Base-by-base conservation (phyloP, 2,888 invertebrate genomes). In the Thecophora atra region DNA sequence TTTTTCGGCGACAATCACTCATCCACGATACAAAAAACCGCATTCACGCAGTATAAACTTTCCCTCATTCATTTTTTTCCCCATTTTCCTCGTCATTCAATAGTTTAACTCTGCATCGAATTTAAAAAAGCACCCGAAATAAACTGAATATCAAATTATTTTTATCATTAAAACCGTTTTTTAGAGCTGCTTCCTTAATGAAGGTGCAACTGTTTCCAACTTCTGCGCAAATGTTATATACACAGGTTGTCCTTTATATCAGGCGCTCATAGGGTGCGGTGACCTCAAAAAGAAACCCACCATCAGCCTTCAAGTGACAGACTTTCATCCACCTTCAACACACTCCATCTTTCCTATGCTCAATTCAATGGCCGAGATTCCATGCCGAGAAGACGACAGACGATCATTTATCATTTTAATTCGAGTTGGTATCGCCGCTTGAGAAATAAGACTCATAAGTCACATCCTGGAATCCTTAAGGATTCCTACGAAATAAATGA, bases 321-420 rank as follows among this genome's bases (percentile, higher is more conserved):
- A n/a, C 47, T 47, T 47, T n/a, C 2, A 15, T 47, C 47, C 47
- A 15, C 47, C 47, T n/a, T 17, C 2, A 15, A 47, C 47, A 15
- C 13, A 5, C 47, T n/a, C n/a, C 13, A 47, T 47, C 6, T 37
- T 37, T 2, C 11, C 11, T 37, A 11, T 37, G 3, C 13, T 15
- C 47, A 2, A 5, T n/a, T n/a, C 47, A n/a, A n/a, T 13, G n/a
- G 47, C 47, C 19, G 54, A n/a, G 11, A 26, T 15, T 28, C 19
- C 26, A 4, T 28, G 3, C 13, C 58, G 26, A 26, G 58, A 30
- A 54, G 54, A 64, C 47, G 26, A 64, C 64, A 26, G 44, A 51
- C n/a, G n/a, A 63, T 71, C 71, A 76, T 76, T 76, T 76, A 76
- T 76, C 74, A 76, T 74, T 74, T 76, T 74, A 76, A 76, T 76